A percentile compares a stretch with the other conserved stretches of the same genome.
These are phyloP conservation scores for Masticophis lateralis DNA, from an alignment of 2,797 vertebrate species.

Conservation along the genomic window DNA sequence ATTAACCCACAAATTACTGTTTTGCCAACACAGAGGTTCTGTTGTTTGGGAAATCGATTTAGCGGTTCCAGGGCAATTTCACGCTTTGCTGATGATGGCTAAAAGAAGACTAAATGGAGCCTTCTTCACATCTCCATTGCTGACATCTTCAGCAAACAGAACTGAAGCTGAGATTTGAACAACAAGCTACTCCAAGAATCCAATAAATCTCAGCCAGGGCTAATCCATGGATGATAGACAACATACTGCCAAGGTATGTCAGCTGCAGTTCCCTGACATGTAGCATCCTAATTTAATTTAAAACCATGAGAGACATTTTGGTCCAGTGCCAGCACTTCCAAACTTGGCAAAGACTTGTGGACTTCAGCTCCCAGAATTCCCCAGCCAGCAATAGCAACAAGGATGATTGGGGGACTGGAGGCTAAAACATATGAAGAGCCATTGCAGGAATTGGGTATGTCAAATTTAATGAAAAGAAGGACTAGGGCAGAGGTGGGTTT, in stretches of 20 bases:
- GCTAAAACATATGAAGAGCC: not conserved
- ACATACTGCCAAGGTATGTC: not conserved
- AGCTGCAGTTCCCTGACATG: not conserved
- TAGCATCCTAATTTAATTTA: not conserved
- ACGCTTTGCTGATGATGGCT: conserved; percentile 70
- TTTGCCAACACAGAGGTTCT: conserved; percentile 59
- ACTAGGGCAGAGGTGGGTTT: too few species aligned
- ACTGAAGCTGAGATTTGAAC: not conserved
- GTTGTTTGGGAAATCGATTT: conserved; percentile 66
- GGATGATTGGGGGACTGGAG: not conserved
- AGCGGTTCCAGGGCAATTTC: conserved; percentile 67
- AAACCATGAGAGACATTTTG: not conserved
- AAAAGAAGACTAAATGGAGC: conserved; percentile 63
- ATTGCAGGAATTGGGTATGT: not conserved
- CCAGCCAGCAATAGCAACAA: not conserved
- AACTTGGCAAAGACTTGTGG: not conserved
- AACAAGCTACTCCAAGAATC: not conserved
- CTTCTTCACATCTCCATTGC: conserved; percentile 29
- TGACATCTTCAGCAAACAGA: conserved; percentile 32
- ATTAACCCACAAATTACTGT: conserved; percentile 66
- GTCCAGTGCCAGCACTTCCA: not conserved
- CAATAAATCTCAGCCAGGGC: not conserved
- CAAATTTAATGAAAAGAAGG: not conserved
- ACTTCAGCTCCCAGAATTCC: not conserved
- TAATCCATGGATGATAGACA: not conserved